Base-by-base conservation (phyloP, 2,797 vertebrate species). In the Geotria australis region DNA sequence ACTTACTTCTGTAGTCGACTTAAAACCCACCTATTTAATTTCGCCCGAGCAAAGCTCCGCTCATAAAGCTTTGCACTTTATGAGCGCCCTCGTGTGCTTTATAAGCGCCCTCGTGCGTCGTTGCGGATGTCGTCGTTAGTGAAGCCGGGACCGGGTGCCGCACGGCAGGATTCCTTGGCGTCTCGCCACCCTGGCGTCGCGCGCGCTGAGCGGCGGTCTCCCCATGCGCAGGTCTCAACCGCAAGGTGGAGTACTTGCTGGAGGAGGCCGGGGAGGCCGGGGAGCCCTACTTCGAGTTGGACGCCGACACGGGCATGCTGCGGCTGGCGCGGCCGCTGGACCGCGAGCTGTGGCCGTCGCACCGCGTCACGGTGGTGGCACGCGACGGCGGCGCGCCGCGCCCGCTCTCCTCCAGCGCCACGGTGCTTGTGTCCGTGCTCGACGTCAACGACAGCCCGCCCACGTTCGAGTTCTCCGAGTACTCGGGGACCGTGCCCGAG, bases 361-460 rank as follows among this genome's bases (percentile, higher is more conserved):
- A 93, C 63, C 81, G 76, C 61, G 74, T 98, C 63, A 79, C 65
- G 1, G 79, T 94, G 13, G 70, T 67, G 10, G 86, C 85, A 1
- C 77, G 79, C 0, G 88, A 98, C 69, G 76, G 78, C 64, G 79
- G 85, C 49, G 72, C 70, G 1, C 75, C 76, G 0, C 61, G 66
- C 58, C 72, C 74, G 7, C 76, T 88, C 24, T 85, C 73, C 24
- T 83, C 89, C 0, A 64, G 82, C 12, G 69, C 79, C 59, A 83
- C 79, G 0, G 70, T 96, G 46, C 88, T 83, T 3, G 80, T 98
- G 63, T 84, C 78, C 1, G 83, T 96, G 46, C 66, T 96, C 58
- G 89, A 98, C 63, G 78, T 95, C 57, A 96, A 96, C 8, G 89
- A 96, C 70, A 96, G 95, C 64, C 89, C 88, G 0, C 89, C 89